Base-by-base conservation (phyloP, 2,888 invertebrate genomes). In the Chalcis sispes region DNA sequence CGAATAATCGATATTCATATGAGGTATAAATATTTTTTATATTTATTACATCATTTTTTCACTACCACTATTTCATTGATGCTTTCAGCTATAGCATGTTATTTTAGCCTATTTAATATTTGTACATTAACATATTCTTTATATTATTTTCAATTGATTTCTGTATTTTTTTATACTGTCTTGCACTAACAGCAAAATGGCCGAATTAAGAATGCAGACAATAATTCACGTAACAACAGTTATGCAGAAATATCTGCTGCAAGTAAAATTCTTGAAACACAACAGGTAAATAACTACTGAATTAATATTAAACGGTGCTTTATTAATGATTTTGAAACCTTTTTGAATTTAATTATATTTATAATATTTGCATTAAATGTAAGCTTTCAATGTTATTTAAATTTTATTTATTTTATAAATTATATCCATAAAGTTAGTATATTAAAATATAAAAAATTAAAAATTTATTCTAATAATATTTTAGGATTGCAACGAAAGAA, bases 1-100 rank as follows among this genome's bases (percentile, higher is more conserved):
- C 84, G 79, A 86, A 85, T 80, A 86, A 83, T 84, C 85, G 86
- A 61, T 87, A 85, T 72, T 78, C 81, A 4, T 87, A 88, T 75
- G 88, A 88, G 83, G 88, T 88, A 82, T 78, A 20, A 42, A 36
- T 15, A 42, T 59, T 50, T 77, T 27, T 62, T 62, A 61, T 80
- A 77, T 77, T 67, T 69, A 62, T 18, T 40, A 29, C 3, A 15
- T 8, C 40, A n/a, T 27, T 69, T 25, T 36, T 56, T 56, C 40
- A 32, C 67, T 46, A 32, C n/a, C n/a, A n/a, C n/a, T n/a, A 52
- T 18, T n/a, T 52, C 20, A 64, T 52, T 48, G 58, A n/a, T 58
- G 8, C 18, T 29, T 32, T 7, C 8, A 58, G 8, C 18, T 64
- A 1, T 29, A 65, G 56, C 58, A 62, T 64, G 40, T 1, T 10